These are phyloP conservation scores for Poeciliopsis retropinna DNA, from an alignment of 2,113 vertebrate genomes.

Conservation along the genomic window DNA sequence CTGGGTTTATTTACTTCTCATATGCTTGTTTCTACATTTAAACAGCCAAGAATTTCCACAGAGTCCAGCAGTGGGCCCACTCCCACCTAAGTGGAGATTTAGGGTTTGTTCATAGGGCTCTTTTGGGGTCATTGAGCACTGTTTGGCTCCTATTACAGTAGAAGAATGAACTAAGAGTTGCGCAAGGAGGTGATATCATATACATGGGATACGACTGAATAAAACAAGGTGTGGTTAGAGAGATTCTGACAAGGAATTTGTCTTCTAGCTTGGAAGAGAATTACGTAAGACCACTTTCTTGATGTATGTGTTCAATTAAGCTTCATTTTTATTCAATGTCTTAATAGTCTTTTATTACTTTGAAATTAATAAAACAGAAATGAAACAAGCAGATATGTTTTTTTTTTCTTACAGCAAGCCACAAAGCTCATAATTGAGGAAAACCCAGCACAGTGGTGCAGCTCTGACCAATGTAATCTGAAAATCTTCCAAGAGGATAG, in stretches of 20 bases:
- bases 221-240: conserved; percentile 53
- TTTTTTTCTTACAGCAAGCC: conserved; percentile 34
- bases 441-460: conserved; percentile 13
- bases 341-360: background rate
- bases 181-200: conserved; percentile 70
- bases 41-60: conserved; percentile 31
- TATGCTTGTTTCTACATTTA: conserved; percentile 21
- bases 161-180: conserved; percentile 48
- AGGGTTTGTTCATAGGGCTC: conserved; percentile 37
- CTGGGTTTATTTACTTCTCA: conserved; percentile 1
- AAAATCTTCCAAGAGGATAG: conserved; percentile 54
- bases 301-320: background rate
- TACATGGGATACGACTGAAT: conserved; percentile 35
- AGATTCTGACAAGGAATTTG: conserved; percentile 38
- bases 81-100: conserved; percentile 57
- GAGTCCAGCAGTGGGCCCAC: conserved; percentile 58
- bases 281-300: too few species aligned
- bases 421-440: conserved; percentile 21
- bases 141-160: conserved; percentile 64
- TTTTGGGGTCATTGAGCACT: conserved; percentile 38
- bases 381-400: background rate
- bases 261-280: conserved; percentile 14
- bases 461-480: conserved; percentile 34
- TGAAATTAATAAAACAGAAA: background rate
- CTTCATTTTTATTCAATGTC: background rate